Evolutionary conservation across 2,113 vertebrate genomes (phyloP), one percentile per base, ranked within the genome.

Genomic region (Phyllostomus hastatus): DNA sequence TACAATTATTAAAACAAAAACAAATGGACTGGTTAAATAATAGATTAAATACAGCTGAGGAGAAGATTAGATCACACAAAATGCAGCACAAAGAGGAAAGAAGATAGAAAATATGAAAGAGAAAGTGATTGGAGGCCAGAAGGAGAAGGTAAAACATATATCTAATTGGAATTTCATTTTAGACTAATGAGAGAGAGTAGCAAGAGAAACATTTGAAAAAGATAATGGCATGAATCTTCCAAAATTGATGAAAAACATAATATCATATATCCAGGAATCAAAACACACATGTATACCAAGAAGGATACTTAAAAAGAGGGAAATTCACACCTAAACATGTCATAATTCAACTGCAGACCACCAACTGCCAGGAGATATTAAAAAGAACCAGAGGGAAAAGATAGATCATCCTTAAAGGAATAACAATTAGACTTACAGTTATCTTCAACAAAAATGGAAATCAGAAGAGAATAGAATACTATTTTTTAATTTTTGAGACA

Each of bases 321-420:
- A 81, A 95, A 96, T 69, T 94, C 35, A 69, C 67, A 41, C 35
- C 43, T 94, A 86, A 95, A 94, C 46, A 79, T 20, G 24, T 94
- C 70, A 85, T 90, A 94, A 94, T 94, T 94, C 46, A 96, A 91
- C 46, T 73, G 59, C 78, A 94, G 38, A 85, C 59, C 14, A 91
- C 11, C n/a, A 89, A n/a, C n/a, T 82, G 78, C 67, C 75, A 70
- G 91, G 85, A 88, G 11, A 88, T 92, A 54, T 95, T 97, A 76
- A 92, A 87, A 87, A 46, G 54, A 50, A 0, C 50, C 54, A 92
- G 67, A 93, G 35, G 81, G 66, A 92, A 95, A 95, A 73, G 52
- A 73, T 79, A 54, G 72, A 46, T 95, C 61, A 82, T 85, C 46
- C 54, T 54, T 91, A 79, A 91, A 95, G 73, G 59, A 92, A 86